A percentile compares a stretch with the other conserved stretches of the same genome.
These are phyloP conservation scores for Drosophila triauraria DNA, from an alignment of 1,140 invertebrate species.

Conservation along the genomic window DNA sequence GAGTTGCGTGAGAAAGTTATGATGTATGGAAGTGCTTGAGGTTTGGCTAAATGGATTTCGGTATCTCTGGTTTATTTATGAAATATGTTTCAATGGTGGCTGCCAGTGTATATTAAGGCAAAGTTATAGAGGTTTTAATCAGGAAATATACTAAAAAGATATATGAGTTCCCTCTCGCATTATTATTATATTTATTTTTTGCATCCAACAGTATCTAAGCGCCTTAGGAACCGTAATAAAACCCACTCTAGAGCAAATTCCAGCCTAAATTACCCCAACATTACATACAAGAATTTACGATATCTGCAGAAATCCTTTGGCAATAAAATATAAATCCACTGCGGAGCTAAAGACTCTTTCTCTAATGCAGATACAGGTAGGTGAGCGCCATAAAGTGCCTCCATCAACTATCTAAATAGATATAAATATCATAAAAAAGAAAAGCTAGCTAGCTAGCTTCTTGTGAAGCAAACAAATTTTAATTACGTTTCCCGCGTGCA, in stretches of 20 bases:
- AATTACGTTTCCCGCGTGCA: slow-evolving; percentile 49
- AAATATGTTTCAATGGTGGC: slow-evolving; percentile 3
- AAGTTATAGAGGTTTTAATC: slow-evolving; percentile 1
- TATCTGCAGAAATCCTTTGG: slow-evolving; percentile 30
- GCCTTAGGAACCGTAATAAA: not conserved
- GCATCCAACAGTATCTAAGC: not conserved
- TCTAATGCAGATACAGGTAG: slow-evolving; percentile 9
- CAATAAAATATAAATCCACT: slow-evolving; percentile 28
- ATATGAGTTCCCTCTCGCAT: not conserved
- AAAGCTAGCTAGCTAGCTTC: slow-evolving; percentile 21
- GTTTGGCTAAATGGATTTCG: slow-evolving; percentile 5
- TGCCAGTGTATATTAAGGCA: not conserved
- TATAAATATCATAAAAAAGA: slow-evolving; percentile 35
- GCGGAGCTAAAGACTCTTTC: not conserved
- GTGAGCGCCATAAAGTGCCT: not conserved
- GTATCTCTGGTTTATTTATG: slow-evolving; percentile 2
- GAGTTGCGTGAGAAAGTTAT: slow-evolving; percentile 34
- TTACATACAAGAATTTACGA: slow-evolving; percentile 29
- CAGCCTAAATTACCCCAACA: not conserved
- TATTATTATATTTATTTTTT: slow-evolving; percentile 1
- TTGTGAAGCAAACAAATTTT: slow-evolving; percentile 53
- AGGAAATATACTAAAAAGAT: not conserved
- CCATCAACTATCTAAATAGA: slow-evolving; percentile 19
- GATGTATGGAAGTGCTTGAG: slow-evolving; percentile 9
- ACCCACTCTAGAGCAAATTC: not conserved